phyloP scores from a whole-genome alignment of 2,113 vertebrate genomes.

The Brachypteracias leptosomus region DNA sequence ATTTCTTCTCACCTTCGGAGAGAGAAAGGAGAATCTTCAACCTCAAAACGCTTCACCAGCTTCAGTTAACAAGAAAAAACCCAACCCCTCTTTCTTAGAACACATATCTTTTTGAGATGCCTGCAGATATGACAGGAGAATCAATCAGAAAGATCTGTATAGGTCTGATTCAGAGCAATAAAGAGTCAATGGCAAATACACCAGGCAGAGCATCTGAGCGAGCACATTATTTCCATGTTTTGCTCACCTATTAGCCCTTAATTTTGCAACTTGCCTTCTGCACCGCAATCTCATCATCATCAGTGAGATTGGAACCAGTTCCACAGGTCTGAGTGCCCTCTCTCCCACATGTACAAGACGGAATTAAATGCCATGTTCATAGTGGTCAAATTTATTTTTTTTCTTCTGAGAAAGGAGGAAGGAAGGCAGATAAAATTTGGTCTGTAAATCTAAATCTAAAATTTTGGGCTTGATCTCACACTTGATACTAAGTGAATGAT shows the following conservation, averaged over 20 bases:
- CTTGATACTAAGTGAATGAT: not conserved
- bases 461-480: not conserved
- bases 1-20: slow-evolving; percentile 13
- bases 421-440: not conserved
- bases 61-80: not conserved
- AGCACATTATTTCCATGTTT: not conserved
- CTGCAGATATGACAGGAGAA: not conserved
- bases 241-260: not conserved
- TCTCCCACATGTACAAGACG: not conserved
- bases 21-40: not conserved
- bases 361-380: not conserved
- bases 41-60: not conserved
- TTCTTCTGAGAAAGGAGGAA: not conserved
- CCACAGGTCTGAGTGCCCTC: not conserved
- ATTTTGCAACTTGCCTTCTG: not conserved
- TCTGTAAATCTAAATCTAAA: not conserved
- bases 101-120: not conserved
- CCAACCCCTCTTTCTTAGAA: not conserved
- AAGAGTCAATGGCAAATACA: not conserved
- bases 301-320: not conserved
- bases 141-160: not conserved
- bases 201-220: not conserved
- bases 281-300: not conserved
- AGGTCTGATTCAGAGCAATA: not conserved
- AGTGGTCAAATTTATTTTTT: not conserved